phyloP scores from a whole-genome alignment of 2,113 vertebrate species.

The Peromyscus maniculatus region DNA sequence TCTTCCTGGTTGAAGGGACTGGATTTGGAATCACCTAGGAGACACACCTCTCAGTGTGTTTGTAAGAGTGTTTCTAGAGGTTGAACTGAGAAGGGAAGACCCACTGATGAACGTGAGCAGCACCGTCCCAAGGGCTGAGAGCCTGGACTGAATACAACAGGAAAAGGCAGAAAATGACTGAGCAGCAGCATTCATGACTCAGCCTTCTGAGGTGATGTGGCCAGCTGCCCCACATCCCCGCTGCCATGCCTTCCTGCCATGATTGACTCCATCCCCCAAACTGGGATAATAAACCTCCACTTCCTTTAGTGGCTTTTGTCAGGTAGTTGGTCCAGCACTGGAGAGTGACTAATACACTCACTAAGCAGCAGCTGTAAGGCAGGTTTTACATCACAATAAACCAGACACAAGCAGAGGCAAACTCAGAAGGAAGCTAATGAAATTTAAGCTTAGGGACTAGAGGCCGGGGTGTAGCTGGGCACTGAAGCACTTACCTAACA shows the following conservation, averaged over 20 bases:
- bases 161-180: background rate
- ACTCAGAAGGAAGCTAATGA: background rate
- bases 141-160: too few species aligned
- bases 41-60: background rate
- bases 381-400: rapidly evolving
- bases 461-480: too few species aligned
- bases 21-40: background rate
- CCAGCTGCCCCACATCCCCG: background rate
- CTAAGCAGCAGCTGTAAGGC: conserved; percentile 28
- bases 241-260: background rate
- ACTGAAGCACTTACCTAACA: background rate
- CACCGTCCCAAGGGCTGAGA: background rate
- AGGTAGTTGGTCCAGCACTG: too few species aligned
- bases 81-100: background rate
- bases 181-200: too few species aligned
- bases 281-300: background rate
- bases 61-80: background rate
- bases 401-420: background rate
- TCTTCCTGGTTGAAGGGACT: background rate
- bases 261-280: too few species aligned
- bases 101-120: background rate
- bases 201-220: background rate
- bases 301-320: background rate
- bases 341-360: background rate
- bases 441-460: background rate